A percentile compares a stretch with the other conserved stretches of the same genome.
These are phyloP conservation scores for Drosophila fuyamai DNA, from an alignment of 1,140 invertebrate genomes.

Conservation along the genomic window DNA sequence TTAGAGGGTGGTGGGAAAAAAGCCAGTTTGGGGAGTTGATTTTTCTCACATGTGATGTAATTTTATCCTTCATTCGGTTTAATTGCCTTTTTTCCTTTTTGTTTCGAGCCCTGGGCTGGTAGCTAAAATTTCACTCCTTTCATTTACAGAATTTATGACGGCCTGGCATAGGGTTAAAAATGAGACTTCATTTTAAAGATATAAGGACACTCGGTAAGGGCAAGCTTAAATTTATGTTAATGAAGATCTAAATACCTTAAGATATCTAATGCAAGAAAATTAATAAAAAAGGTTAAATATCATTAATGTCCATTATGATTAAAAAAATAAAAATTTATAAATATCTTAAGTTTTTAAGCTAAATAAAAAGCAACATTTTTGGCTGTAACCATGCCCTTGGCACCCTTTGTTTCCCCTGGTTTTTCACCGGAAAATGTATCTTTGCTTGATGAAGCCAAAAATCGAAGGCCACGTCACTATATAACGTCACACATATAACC, in stretches of 20 bases:
- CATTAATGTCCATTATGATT: too few relatives aligned
- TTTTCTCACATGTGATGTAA: constrained; percentile 13
- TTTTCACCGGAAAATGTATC: constrained; percentile 19
- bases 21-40: background rate
- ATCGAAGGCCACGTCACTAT: constrained; percentile 33
- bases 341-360: too few relatives aligned
- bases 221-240: too few relatives aligned
- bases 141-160: constrained; percentile 20
- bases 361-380: too few relatives aligned
- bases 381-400: too few relatives aligned
- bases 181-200: background rate
- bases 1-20: background rate
- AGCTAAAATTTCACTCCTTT: constrained; percentile 5
- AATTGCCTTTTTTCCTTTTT: constrained; percentile 34
- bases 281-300: too few relatives aligned
- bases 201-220: background rate
- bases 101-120: background rate
- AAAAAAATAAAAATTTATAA: too few relatives aligned
- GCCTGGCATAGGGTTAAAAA: background rate
- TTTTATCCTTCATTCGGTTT: constrained; percentile 1
- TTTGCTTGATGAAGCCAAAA: constrained; percentile 34
- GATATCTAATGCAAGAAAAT: too few relatives aligned
- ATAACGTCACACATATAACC: constrained; percentile 1
- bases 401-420: background rate
- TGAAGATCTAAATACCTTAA: too few relatives aligned